A percentile compares a stretch with the other conserved stretches of the same genome.
Evolutionary conservation across 2,797 vertebrate species (phyloP).

Genomic region (Pristis pectinata): DNA sequence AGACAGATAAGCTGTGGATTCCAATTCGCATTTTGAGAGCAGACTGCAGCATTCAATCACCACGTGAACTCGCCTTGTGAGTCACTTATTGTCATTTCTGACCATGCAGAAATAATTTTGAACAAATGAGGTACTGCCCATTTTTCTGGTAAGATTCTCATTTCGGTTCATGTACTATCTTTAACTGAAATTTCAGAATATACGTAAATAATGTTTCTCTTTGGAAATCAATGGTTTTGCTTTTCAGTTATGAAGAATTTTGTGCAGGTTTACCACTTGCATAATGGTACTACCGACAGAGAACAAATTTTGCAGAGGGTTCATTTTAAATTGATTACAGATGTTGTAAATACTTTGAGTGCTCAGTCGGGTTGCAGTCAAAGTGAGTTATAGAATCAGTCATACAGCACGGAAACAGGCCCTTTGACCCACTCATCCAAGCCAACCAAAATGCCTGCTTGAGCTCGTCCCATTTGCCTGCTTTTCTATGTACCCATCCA

Average conservation of each 20-base stretch:
- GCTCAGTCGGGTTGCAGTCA: too few relatives aligned
- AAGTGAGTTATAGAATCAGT: too few relatives aligned
- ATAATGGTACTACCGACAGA: background rate
- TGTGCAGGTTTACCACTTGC: background rate
- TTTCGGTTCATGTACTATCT: background rate
- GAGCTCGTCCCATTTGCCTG: too few relatives aligned
- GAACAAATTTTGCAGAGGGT: background rate
- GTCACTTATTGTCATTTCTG: background rate
- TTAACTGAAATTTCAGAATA: background rate
- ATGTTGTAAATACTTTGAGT: background rate
- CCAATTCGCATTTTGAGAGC: background rate
- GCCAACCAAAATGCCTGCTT: too few relatives aligned
- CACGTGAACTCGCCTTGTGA: background rate
- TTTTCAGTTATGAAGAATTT: background rate
- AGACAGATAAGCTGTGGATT: background rate
- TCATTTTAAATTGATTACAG: background rate
- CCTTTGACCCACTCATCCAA: too few relatives aligned
- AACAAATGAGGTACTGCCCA: background rate
- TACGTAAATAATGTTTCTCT: background rate
- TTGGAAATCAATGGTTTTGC: background rate
- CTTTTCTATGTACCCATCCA: too few relatives aligned
- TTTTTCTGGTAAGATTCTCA: background rate
- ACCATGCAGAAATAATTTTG: background rate
- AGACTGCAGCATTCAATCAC: background rate
- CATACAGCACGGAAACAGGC: too few relatives aligned